Conservation (phyloP, 2,888 invertebrate species). For the Drosophila dives region DNA sequence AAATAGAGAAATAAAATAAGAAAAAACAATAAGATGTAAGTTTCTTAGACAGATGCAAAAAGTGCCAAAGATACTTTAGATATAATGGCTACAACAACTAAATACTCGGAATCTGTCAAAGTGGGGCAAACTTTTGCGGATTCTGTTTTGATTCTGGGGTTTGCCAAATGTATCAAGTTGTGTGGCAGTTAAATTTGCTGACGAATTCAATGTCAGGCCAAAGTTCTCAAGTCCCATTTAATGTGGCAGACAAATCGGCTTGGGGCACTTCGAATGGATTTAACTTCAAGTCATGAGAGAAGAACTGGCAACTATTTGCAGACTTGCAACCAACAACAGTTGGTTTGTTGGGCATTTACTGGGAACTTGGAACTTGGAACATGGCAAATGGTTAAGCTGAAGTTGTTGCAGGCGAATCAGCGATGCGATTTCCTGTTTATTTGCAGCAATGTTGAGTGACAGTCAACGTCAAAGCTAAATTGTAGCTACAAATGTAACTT, state of each 20-base stretch:
- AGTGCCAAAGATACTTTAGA: conserved; percentile 1
- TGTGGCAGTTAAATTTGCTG: conserved; percentile 57
- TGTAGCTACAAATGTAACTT: conserved; percentile 69
- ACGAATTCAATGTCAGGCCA: conserved; percentile 30
- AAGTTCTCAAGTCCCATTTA: conserved; percentile 13
- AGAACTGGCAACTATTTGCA: background rate
- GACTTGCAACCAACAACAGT: conserved; percentile 20
- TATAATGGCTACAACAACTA: background rate
- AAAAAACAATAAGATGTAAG: conserved; percentile 3
- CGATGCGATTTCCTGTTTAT: conserved; percentile 71
- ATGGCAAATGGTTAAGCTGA: conserved; percentile 36
- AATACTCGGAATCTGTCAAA: conserved; percentile 25
- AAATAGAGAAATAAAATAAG: conserved; percentile 7
- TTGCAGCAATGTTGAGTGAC: conserved; percentile 52
- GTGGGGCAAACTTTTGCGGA: conserved; percentile 68
- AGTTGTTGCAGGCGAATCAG: conserved; percentile 37
- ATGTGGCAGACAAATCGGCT: conserved; percentile 34
- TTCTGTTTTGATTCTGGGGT: conserved; percentile 48
- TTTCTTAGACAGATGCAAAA: conserved; percentile 18
- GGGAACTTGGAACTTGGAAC: conserved; percentile 45
- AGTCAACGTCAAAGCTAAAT: conserved; percentile 65
- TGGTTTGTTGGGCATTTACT: conserved; percentile 47
- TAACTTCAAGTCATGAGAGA: background rate
- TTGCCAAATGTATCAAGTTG: conserved; percentile 33
- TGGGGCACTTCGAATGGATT: conserved; percentile 10